Conservation (phyloP, 1,140 invertebrate species). For the Halesus radiatus region DNA sequence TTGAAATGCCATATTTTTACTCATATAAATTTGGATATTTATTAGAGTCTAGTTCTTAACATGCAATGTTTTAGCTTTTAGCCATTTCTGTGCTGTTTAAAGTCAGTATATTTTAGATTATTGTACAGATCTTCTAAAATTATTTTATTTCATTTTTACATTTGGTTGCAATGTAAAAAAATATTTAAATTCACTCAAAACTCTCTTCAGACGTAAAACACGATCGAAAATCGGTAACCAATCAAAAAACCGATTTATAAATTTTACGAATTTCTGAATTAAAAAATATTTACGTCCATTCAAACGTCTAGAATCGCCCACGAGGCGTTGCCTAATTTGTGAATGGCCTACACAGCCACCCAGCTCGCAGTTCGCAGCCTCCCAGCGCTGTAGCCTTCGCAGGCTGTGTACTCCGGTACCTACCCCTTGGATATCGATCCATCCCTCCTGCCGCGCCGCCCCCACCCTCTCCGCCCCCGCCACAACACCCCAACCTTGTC, state of each 20-base stretch:
- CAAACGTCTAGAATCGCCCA: background rate
- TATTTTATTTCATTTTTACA: too few relatives aligned
- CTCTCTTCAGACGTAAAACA: too few relatives aligned
- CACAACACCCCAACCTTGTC: background rate
- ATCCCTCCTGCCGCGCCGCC: background rate
- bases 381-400: background rate
- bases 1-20: too few relatives aligned
- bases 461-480: background rate
- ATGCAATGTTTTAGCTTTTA: too few relatives aligned
- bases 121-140: too few relatives aligned
- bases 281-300: background rate
- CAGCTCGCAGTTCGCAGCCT: background rate
- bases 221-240: too few relatives aligned
- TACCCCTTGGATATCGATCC: slow-evolving; percentile 10
- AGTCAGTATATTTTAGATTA: too few relatives aligned
- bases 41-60: too few relatives aligned
- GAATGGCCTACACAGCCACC: slow-evolving; percentile 9
- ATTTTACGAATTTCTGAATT: background rate
- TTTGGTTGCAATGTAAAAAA: too few relatives aligned
- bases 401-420: slow-evolving; percentile 8
- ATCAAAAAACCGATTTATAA: background rate
- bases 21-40: too few relatives aligned
- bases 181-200: too few relatives aligned
- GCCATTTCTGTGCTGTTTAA: too few relatives aligned
- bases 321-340: slow-evolving; percentile 18